A percentile compares a stretch with the other conserved stretches of the same genome.
phyloP scores from a whole-genome alignment of 2,888 invertebrate genomes.

The Spisula solida region DNA sequence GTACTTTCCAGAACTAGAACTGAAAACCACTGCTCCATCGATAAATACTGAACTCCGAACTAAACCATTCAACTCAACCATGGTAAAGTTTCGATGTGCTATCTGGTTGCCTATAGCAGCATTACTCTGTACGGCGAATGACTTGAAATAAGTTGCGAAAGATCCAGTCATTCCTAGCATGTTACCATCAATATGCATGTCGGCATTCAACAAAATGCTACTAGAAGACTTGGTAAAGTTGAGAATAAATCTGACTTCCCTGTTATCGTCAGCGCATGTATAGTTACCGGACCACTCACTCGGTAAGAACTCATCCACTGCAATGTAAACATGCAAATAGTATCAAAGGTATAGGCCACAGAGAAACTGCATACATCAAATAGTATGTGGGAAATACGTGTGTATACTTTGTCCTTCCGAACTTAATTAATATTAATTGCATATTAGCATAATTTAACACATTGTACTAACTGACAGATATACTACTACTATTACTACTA shows the following conservation, averaged over 20 bases:
- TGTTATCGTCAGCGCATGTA: conserved; percentile 56
- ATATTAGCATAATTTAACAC: too few relatives aligned
- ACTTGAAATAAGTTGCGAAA: conserved; percentile 44
- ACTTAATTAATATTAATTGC: too few relatives aligned
- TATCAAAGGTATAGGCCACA: too few relatives aligned
- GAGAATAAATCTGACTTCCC: conserved; percentile 45
- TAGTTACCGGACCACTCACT: conserved; percentile 69
- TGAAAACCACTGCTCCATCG: conserved; percentile 50
- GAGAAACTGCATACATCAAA: too few relatives aligned
- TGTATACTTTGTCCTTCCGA: too few relatives aligned
- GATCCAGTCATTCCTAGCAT: conserved; percentile 37
- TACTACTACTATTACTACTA: too few relatives aligned
- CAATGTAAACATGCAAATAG: background rate
- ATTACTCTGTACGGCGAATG: conserved; percentile 43
- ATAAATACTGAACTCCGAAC: conserved; percentile 47
- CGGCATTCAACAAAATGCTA: conserved; percentile 35
- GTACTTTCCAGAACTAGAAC: conserved; percentile 22
- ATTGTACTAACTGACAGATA: too few relatives aligned
- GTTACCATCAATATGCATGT: conserved; percentile 39
- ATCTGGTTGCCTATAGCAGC: conserved; percentile 45
- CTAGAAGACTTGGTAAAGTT: conserved; percentile 63
- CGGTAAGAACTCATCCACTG: conserved; percentile 62
- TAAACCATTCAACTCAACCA: conserved; percentile 54
- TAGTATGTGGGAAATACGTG: too few relatives aligned
- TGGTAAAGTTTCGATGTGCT: conserved; percentile 55